Base-by-base conservation (phyloP, 2,797 vertebrate genomes). In the Benthosema pterotum region DNA sequence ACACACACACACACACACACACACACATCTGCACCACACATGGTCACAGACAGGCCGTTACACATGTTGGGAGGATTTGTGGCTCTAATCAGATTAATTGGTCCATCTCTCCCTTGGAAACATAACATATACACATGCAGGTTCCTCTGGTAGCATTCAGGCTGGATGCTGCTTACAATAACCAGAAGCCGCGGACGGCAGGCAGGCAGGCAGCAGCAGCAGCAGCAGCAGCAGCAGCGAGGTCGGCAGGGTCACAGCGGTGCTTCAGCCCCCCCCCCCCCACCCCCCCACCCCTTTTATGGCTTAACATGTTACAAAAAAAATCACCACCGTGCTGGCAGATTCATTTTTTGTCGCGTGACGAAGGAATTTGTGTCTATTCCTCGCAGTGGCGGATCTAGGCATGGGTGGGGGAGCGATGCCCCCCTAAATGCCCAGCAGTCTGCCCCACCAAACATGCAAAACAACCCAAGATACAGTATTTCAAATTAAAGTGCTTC, bases 41-140 rank as follows among this genome's bases (percentile, higher is more conserved):
- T 97, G 95, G 91, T 74, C 43, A 60, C 84, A 83, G 86, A 89
- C 90, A 88, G 83, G 76, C 91, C 82, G n/a, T n/a, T 91, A 93
- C 94, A 94, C 89, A 89, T 94, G 94, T 95, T 91, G 86, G 86
- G 90, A 91, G 91, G 93, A 94, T 90, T 94, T 94, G 93, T 88
- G 93, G 93, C 93, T 92, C 93, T 95, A 95, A 96, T 95, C 93
- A 91, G 93, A 95, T 95, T 95, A 95, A 95, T 95, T 95, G 94
- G 88, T 87, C 90, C 91, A 94, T 94, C 93, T 84, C 90, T 89
- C 80, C 80, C 80, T 85, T 87, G 87, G 81, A 92, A 90, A 90
- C 86, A 78, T 82, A 87, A 84, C 86, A 86, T 73, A 58, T 38
- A 83, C 72, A 80, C 77, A 84, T 77, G 63, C 80, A 82, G 79